Evolutionary conservation across 2,888 invertebrate species (phyloP), one percentile per base, ranked within the genome.

Genomic region (Spilarctia lutea): DNA sequence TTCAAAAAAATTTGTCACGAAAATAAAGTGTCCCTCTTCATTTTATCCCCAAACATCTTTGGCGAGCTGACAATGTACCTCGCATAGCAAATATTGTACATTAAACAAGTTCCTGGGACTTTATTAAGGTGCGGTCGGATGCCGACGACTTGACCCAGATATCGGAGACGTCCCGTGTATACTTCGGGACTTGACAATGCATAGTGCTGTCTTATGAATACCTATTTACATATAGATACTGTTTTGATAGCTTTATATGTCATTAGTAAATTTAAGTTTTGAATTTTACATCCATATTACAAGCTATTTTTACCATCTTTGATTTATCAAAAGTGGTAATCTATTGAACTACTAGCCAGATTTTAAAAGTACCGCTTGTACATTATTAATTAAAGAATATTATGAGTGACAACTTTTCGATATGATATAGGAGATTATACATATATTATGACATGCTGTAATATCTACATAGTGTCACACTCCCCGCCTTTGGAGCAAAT

Each of bases 21-120:
- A 63, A 76, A 75, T 74, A 73, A 79, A 77, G 76, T 75, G 71
- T 71, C 77, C 71, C 70, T 63, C 27, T 66, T 56, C 67, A 45
- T 60, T 66, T 71, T 63, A 52, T 63, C 63, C 68, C 30, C 52
- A 72, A 72, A 65, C 60, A 75, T 69, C 42, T 69, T 65, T 45
- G 24, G 65, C 30, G 48, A 72, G 65, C 71, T 70, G 73, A 71
- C 75, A 78, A 79, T 81, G 63, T 76, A 68, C 74, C 80, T 76
- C 79, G 78, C 81, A 83, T 83, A 80, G 78, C 79, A 84, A 83
- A 84, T 84, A 84, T 84, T 83, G 84, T 84, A 83, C 79, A 81
- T 81, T 83, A 84, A 81, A 81, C 75, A 80, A 80, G 75, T 75
- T 74, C 74, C 63, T 52, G 35, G 69, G 79, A 81, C 81, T 84